phyloP scores from a whole-genome alignment of 37 sponge, comb jelly and placozoan genomes.

The Cliona cf. orientalis region DNA sequence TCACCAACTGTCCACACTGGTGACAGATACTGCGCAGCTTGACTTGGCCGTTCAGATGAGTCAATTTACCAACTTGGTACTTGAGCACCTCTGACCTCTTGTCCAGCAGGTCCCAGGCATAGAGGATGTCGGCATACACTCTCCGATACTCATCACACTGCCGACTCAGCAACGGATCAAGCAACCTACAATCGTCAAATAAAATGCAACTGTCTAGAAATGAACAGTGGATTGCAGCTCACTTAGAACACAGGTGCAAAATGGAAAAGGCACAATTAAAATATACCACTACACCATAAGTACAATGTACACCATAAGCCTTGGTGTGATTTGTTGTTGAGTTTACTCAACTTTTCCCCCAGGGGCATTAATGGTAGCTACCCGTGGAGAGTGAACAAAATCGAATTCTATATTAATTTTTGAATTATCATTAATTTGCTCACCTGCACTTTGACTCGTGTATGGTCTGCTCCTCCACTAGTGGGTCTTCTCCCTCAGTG shows the following conservation, averaged over 20 bases:
- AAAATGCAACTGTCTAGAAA: too few species aligned
- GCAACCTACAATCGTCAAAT: too few species aligned
- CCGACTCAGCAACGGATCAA: slow-evolving; percentile 49
- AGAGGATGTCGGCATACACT: slow-evolving; percentile 77
- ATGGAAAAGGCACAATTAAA: too few species aligned
- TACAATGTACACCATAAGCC: too few species aligned
- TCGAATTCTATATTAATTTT: too few species aligned
- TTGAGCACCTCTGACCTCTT: slow-evolving; percentile 81
- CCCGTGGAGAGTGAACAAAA: neutral
- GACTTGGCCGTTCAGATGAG: neutral
- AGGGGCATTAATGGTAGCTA: neutral
- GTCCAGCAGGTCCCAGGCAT: slow-evolving; percentile 69
- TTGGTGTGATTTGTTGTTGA: too few species aligned
- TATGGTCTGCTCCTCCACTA: slow-evolving; percentile 19
- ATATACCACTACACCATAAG: too few species aligned
- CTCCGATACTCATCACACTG: slow-evolving; percentile 73
- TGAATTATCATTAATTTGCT: too few species aligned
- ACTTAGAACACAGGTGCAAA: too few species aligned
- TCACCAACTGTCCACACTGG: slow-evolving; percentile 30
- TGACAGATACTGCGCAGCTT: slow-evolving; percentile 41
- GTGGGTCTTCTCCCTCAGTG: slow-evolving; percentile 1
- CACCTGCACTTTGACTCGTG: slow-evolving; percentile 38
- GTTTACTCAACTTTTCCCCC: neutral
- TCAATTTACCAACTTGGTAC: slow-evolving; percentile 9
- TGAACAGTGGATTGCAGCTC: too few species aligned